Base-by-base conservation (phyloP, 2,888 invertebrate genomes). In the Acrobasis suavella region DNA sequence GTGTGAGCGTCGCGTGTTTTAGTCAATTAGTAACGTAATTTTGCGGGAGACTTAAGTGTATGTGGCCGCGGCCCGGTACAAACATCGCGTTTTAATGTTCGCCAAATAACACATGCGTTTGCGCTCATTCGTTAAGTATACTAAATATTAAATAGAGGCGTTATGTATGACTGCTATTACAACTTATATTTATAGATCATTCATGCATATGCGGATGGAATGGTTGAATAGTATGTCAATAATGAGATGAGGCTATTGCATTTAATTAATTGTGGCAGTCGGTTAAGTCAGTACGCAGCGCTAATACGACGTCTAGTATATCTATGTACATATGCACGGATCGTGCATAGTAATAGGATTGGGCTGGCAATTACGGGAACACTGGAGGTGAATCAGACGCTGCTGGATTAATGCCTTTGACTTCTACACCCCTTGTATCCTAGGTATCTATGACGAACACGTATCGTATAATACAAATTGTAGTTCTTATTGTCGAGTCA, bases 21-120 rank as follows among this genome's bases (percentile, higher is more conserved):
- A 92, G 87, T 91, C 92, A 92, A 92, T 92, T 92, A 92, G 91
- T 91, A 91, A 91, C 89, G 91, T 91, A 91, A 92, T 92, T 92
- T 91, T 91, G 91, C 86, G 91, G 91, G 86, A 88, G 90, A 91
- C 90, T 91, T 88, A 91, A 90, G 90, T 88, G 86, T 86, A 85
- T 86, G 88, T 82, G 86, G 83, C 82, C 83, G 84, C 81, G 78
- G 83, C 82, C 85, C 78, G 77, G 77, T 79, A 80, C 77, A 69
- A 77, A 80, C 76, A 60, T 46, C 76, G 77, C 78, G 78, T 81
- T 82, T 82, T 83, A 85, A 81, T 78, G 77, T 76, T 78, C 69
- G 73, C 78, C 73, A 72, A 69, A 71, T 73, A 67, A 65, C 64
- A 62, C 66, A 32, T 32, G 32, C 32, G 64, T 60, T 55, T 67